Conservation (phyloP, 2,797 vertebrate species). For the Diceros bicornis region DNA sequence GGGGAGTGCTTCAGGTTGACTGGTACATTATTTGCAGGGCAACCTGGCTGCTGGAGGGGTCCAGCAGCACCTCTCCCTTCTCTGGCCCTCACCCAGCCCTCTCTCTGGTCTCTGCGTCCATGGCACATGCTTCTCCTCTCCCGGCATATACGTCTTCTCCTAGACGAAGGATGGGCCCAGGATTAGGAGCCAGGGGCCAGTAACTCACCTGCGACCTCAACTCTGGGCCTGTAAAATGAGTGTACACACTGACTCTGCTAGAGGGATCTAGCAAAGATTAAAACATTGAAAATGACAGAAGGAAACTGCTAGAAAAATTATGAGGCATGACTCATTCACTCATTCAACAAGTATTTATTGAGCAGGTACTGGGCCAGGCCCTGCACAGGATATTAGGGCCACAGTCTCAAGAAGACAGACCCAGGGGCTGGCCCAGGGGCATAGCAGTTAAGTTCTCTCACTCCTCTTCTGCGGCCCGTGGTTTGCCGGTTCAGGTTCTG, state of each 20-base stretch:
- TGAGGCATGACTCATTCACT: background rate
- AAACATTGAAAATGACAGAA: background rate
- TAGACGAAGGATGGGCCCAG: background rate
- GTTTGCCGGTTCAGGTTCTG: no score
- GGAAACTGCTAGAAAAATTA: background rate
- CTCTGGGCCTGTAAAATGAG: background rate
- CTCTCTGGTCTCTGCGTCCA: background rate
- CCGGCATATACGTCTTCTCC: background rate
- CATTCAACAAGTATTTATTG: background rate
- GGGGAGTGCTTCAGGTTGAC: background rate
- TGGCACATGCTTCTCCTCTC: background rate
- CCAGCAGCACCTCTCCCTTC: rapidly evolving
- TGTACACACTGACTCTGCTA: no score
- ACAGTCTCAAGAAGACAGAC: background rate
- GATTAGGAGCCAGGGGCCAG: background rate
- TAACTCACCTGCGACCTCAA: background rate
- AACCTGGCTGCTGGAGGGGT: background rate
- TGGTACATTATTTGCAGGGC: background rate
- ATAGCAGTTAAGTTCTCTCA: no score
- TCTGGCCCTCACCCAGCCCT: background rate
- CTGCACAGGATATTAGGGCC: background rate
- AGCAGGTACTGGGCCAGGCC: background rate
- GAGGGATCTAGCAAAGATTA: background rate
- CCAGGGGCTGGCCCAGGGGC: no score
- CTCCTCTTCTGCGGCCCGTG: no score